Conservation (phyloP, 2,797 vertebrate species). For the Anabacerthia variegaticeps region DNA sequence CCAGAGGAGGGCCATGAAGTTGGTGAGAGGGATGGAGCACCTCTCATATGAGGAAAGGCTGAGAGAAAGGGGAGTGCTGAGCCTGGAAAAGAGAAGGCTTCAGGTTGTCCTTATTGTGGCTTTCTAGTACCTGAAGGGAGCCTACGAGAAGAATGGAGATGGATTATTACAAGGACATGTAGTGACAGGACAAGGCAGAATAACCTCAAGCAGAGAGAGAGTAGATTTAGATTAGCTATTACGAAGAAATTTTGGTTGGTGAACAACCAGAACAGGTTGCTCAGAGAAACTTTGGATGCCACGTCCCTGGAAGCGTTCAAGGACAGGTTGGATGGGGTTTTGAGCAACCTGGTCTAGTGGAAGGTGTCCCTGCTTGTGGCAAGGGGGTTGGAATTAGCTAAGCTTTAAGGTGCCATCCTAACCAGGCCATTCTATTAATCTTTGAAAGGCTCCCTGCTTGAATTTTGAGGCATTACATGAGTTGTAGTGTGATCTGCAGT, state of each 20-base stretch:
- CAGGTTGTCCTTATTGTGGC: background rate
- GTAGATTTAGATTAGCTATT: background rate
- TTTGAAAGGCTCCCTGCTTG: background rate
- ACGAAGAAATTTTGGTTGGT: background rate
- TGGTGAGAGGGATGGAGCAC: background rate
- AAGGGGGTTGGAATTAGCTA: background rate
- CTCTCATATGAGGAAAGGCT: background rate
- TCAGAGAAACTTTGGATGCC: background rate
- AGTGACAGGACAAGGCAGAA: background rate
- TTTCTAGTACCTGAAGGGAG: background rate
- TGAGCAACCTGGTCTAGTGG: background rate
- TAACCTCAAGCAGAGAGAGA: background rate
- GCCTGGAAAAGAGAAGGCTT: background rate
- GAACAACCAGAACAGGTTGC: background rate
- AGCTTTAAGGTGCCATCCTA: background rate
- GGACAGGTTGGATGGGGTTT: background rate
- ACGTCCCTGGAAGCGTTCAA: background rate
- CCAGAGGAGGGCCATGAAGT: background rate
- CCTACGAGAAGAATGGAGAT: background rate
- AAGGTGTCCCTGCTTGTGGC: background rate
- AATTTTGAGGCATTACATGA: background rate
- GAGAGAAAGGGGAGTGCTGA: background rate
- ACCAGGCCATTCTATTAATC: background rate
- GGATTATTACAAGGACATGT: rapidly evolving
- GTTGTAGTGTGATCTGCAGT: background rate